Base-by-base conservation (phyloP, 23 tunicate genomes). In the Trididemnum clinides region DNA sequence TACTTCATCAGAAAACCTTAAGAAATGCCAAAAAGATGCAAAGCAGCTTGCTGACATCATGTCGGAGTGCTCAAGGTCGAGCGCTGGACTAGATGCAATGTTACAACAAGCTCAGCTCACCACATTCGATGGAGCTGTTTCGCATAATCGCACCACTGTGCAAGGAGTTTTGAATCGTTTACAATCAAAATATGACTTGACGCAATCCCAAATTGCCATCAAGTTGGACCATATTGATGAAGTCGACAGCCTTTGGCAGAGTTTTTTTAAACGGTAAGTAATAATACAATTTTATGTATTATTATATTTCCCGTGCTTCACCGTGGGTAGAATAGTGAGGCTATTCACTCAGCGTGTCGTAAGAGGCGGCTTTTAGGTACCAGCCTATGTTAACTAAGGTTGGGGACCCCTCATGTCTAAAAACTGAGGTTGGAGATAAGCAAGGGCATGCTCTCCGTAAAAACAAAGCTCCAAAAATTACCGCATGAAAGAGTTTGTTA, bases 91-190 rank as follows among this genome's bases (percentile, higher is more conserved):
- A 66, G 98, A 94, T 64, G 64, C 82, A 39, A 77, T 85, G 18
- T 50, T 94, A 21, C 98, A 89, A 69, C 94, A 89, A 74, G 98
- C 98, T 10, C 98, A 94, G 62, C 71, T 94, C 0, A 86, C 98
- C 38, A 87, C 88, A 19, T 44, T 82, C 35, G 88, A 85, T 78
- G 82, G 78, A 51, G 64, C 21, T 1, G 21, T 37, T 0, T 28
- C 86, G 28, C 74, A 50, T 5, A 85, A 75, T 49, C 80, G 98
- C 23, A 94, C 92, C 0, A 89, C 98, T 6, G 90, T 94, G 31
- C 70, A 69, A 32, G 95, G 98, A 21, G 83, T 50, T 75, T n/a
- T 94, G 57, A 94, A 94, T 66, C 49, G 95, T 64, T 64, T 94
- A 27, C 85, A 89, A 51, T 90, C 94, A 2, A 59, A 82, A 74